Evolutionary conservation across 1,140 invertebrate species (phyloP).

Genomic region (Pinna nobilis): DNA sequence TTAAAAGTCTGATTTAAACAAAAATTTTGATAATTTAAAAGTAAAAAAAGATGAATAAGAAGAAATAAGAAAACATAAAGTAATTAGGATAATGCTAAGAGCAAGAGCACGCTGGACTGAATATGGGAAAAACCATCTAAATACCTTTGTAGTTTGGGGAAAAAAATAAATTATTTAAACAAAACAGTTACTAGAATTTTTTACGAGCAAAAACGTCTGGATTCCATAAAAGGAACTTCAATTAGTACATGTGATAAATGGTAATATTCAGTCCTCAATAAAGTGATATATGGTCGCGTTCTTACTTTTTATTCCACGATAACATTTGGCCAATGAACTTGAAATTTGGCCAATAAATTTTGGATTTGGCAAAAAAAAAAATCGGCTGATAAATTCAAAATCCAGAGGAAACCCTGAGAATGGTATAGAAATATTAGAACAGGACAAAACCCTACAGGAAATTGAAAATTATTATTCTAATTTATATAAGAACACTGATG

Average conservation of each 20-base stretch:
- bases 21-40: no score
- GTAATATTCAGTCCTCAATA: no score
- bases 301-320: no score
- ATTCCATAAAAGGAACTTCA: no score
- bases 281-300: no score
- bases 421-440: background rate
- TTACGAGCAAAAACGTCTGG: background rate
- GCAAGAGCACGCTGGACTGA: conserved; percentile 16
- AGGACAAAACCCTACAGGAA: background rate
- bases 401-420: no score
- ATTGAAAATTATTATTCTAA: background rate
- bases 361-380: no score
- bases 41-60: no score
- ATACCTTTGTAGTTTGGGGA: conserved; percentile 22
- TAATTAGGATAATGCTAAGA: conserved; percentile 10
- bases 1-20: conserved; percentile 1
- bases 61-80: background rate
- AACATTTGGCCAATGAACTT: no score
- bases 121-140: conserved; percentile 30
- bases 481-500: conserved; percentile 16
- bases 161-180: background rate
- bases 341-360: no score
- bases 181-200: conserved; percentile 19
- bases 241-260: no score
- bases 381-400: no score